Conservation (phyloP, 2,113 vertebrate species). For the Phyllostomus hastatus region DNA sequence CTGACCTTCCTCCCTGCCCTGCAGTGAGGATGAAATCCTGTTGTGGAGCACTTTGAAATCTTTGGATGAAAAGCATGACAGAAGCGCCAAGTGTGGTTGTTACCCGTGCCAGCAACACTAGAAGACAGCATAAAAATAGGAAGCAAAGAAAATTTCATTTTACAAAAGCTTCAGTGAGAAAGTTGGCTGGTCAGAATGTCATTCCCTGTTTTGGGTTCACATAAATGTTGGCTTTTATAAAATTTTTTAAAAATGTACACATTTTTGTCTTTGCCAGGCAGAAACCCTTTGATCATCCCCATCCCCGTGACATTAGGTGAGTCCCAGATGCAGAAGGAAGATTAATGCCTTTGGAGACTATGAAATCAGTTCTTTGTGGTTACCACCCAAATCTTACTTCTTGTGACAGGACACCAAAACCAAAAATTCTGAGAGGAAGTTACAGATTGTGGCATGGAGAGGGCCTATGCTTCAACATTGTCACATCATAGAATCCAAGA, state of each 20-base stretch:
- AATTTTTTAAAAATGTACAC: not conserved
- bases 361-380: conserved; percentile 24
- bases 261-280: conserved; percentile 19
- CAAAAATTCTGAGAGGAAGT: not conserved
- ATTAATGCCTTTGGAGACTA: not conserved
- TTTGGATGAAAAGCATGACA: conserved; percentile 63
- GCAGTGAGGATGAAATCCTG: conserved; percentile 47
- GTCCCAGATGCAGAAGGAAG: conserved; percentile 21
- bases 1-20: conserved; percentile 54
- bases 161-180: conserved; percentile 60
- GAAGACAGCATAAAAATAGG: conserved; percentile 71
- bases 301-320: not conserved
- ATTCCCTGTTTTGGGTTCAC: conserved; percentile 46
- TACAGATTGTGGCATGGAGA: not conserved
- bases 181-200: conserved; percentile 63
- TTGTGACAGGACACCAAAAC: not conserved
- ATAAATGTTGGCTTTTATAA: conserved; percentile 34
- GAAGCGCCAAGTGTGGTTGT: conserved; percentile 62
- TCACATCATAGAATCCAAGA: not conserved
- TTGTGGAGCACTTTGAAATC: conserved; percentile 68
- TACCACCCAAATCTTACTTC: not conserved
- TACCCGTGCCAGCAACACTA: conserved; percentile 58
- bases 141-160: conserved; percentile 68
- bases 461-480: not conserved
- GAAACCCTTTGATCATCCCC: conserved; percentile 13